phyloP scores from a whole-genome alignment of 2,797 vertebrate genomes.

The Hoplostethus mediterraneus region DNA sequence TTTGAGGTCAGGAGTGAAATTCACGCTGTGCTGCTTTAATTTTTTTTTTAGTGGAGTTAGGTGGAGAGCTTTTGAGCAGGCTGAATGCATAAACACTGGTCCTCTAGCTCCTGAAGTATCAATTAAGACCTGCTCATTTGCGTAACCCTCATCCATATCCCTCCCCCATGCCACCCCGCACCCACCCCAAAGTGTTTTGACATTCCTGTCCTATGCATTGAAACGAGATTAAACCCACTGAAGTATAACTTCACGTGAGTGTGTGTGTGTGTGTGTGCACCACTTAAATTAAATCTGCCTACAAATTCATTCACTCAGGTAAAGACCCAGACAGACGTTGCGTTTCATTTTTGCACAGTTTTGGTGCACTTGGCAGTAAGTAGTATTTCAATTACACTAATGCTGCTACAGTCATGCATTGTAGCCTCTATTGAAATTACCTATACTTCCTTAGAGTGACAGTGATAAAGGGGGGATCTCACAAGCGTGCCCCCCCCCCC shows the following conservation, averaged over 20 bases:
- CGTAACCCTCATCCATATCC: slow-evolving; percentile 79
- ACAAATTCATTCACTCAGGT: slow-evolving; percentile 28
- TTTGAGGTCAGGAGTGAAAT: slow-evolving; percentile 34
- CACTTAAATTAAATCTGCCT: slow-evolving; percentile 31
- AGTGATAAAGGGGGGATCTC: slow-evolving; percentile 38
- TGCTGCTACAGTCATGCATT: neutral
- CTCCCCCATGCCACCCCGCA: slow-evolving; percentile 64
- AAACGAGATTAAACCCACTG: slow-evolving; percentile 61
- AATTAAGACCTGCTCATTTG: slow-evolving; percentile 83
- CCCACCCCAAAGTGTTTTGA: slow-evolving; percentile 72
- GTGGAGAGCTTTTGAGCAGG: slow-evolving; percentile 76
- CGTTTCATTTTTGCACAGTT: neutral
- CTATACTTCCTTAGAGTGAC: slow-evolving; percentile 31
- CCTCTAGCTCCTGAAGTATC: slow-evolving; percentile 79
- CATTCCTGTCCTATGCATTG: slow-evolving; percentile 66
- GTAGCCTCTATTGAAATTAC: slow-evolving; percentile 30
- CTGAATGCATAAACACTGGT: slow-evolving; percentile 75
- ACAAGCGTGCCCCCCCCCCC: slow-evolving; percentile 14
- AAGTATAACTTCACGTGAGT: slow-evolving; percentile 37
- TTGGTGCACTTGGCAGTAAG: neutral
- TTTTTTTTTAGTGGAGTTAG: slow-evolving; percentile 72
- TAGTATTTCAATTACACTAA: slow-evolving; percentile 5
- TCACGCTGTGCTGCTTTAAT: slow-evolving; percentile 60
- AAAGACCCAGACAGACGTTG: slow-evolving; percentile 7
- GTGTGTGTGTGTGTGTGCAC: neutral